Conservation (phyloP, 2,797 vertebrate species). For the Selene dorsalis region DNA sequence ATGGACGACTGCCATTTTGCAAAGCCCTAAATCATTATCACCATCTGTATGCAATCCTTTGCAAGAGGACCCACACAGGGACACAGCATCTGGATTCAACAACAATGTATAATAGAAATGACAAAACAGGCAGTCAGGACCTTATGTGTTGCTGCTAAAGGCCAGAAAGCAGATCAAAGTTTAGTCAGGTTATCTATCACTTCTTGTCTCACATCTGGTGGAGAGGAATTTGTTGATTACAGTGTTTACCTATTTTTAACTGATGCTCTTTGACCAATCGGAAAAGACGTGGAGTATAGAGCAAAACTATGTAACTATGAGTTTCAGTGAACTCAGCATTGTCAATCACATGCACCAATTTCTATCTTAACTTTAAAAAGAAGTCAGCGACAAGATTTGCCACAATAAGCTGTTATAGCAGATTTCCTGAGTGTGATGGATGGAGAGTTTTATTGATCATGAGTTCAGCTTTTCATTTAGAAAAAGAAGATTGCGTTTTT, state of each 20-base stretch:
- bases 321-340: neutral
- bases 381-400: neutral
- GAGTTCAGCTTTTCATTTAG: neutral
- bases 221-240: constrained; percentile 9
- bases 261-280: neutral
- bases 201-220: constrained; percentile 32
- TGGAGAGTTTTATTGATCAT: neutral
- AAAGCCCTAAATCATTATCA: constrained; percentile 55
- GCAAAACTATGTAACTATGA: no score
- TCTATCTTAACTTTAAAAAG: neutral
- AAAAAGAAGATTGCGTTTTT: neutral
- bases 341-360: no score
- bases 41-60: constrained; percentile 66
- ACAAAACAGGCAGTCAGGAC: constrained; percentile 23
- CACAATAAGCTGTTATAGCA: neutral
- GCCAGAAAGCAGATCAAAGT: constrained; percentile 22
- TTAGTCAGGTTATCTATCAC: neutral
- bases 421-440: neutral
- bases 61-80: constrained; percentile 30
- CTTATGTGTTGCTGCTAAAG: constrained; percentile 23
- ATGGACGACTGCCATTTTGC: constrained; percentile 44
- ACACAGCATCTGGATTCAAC: constrained; percentile 57
- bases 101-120: constrained; percentile 33
- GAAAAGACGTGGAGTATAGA: neutral
- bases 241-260: constrained; percentile 11